These are phyloP conservation scores for Eupithecia tripunctaria DNA, from an alignment of 2,888 invertebrate species.

Conservation along the genomic window DNA sequence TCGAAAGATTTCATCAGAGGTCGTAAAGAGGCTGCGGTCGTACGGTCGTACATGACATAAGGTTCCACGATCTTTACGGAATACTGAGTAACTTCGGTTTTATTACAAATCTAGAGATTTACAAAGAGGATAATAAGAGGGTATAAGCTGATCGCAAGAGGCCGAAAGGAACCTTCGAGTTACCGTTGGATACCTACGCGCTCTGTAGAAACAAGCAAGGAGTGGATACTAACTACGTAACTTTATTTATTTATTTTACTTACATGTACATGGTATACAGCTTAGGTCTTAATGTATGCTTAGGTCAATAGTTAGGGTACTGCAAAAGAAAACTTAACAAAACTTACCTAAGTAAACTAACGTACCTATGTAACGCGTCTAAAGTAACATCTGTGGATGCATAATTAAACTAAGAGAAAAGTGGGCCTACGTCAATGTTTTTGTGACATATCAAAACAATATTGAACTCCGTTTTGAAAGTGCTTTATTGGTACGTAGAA, in stretches of 20 bases:
- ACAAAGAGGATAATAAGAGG: conserved; percentile 8
- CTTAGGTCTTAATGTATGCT: too few species aligned
- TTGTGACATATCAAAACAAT: neutral
- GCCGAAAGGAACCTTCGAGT: neutral
- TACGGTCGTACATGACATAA: conserved; percentile 31
- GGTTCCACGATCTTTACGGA: conserved; percentile 26
- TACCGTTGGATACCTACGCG: neutral
- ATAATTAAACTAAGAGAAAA: too few species aligned
- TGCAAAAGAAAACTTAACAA: too few species aligned
- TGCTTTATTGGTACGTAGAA: neutral
- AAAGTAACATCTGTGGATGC: neutral
- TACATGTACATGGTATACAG: too few species aligned
- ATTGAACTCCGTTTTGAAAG: neutral
- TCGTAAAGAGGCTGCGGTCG: conserved; percentile 24
- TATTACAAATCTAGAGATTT: conserved; percentile 29
- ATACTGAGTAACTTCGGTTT: conserved; percentile 29
- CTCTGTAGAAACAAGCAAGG: neutral
- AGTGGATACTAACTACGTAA: neutral
- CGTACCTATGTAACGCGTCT: neutral
- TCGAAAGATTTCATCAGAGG: conserved; percentile 23
- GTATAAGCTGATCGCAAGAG: neutral
- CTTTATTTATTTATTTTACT: too few species aligned
- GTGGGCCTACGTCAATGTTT: neutral
- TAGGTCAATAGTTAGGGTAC: too few species aligned
- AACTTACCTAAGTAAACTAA: too few species aligned